Evolutionary conservation across 2,797 vertebrate species (phyloP).

Genomic region (Rallus crepitans): DNA sequence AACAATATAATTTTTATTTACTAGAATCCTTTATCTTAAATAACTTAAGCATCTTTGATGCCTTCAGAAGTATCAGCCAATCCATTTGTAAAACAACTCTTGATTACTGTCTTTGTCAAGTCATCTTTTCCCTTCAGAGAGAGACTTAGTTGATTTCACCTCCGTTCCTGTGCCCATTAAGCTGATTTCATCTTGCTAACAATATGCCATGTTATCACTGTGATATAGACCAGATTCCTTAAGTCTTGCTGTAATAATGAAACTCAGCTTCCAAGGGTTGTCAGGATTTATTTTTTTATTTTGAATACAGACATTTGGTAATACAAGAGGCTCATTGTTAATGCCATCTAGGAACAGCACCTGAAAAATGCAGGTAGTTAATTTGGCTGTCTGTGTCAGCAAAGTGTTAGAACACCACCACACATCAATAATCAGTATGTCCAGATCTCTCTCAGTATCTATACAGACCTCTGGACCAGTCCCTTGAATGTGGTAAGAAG

Average conservation of each 20-base stretch:
- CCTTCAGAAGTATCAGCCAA: not conserved
- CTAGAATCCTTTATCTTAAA: not conserved
- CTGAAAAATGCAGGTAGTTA: not conserved
- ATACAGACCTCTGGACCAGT: not conserved
- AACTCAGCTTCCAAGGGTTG: not conserved
- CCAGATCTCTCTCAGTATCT: not conserved
- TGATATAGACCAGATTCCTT: not conserved
- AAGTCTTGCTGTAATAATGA: not conserved
- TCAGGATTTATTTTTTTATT: not conserved
- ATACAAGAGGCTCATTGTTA: not conserved
- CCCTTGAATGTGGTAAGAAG: not conserved
- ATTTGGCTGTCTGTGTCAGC: not conserved
- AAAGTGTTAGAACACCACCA: not conserved
- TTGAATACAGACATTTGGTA: not conserved
- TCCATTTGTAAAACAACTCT: not conserved
- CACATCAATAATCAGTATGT: not conserved
- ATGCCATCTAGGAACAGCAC: not conserved
- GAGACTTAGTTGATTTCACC: conserved; percentile 4
- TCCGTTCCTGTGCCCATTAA: not conserved
- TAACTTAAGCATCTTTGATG: not conserved
- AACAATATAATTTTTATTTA: not conserved
- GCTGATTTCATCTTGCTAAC: conserved; percentile 1
- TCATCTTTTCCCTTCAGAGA: conserved; percentile 14
- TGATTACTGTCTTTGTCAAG: conserved; percentile 21
- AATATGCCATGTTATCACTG: not conserved